phyloP scores from a whole-genome alignment of 2,888 invertebrate species.

The Drosophila bunnanda region DNA sequence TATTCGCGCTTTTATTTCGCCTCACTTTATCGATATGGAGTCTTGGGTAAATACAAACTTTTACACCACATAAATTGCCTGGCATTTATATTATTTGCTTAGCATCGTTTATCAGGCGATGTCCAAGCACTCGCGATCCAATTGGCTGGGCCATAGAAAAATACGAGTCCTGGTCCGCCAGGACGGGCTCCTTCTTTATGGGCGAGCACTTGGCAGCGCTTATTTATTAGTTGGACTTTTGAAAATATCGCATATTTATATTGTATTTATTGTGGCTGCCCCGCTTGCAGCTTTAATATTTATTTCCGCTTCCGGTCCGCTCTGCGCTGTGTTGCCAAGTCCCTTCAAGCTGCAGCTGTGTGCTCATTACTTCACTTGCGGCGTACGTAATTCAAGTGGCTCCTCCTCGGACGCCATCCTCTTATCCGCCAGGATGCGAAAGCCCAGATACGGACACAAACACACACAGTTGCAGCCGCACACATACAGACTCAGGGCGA shows the following conservation, averaged over 20 bases:
- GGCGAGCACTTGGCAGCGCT: conserved; percentile 46
- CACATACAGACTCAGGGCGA: conserved; percentile 22
- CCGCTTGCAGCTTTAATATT: conserved; percentile 72
- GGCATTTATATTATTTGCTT: conserved; percentile 72
- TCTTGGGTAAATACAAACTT: conserved; percentile 65
- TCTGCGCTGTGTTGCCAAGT: conserved; percentile 27
- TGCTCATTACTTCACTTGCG: conserved; percentile 78
- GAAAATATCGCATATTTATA: conserved; percentile 68
- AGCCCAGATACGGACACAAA: conserved; percentile 26
- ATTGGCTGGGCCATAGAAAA: conserved; percentile 53
- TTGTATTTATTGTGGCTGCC: conserved; percentile 58
- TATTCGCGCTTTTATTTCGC: conserved; percentile 17
- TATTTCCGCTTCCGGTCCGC: conserved; percentile 61
- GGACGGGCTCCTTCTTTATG: conserved; percentile 24
- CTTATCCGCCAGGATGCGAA: conserved; percentile 32
- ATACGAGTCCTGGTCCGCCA: conserved; percentile 23
- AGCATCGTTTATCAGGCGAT: conserved; percentile 71
- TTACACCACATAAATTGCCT: conserved; percentile 72
- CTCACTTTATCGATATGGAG: conserved; percentile 48
- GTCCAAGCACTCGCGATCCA: conserved; percentile 50
- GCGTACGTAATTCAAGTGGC: conserved; percentile 79
- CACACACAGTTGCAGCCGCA: conserved; percentile 11
- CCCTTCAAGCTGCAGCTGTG: conserved; percentile 55
- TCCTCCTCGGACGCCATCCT: conserved; percentile 47
- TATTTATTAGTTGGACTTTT: conserved; percentile 77